A percentile compares a stretch with the other conserved stretches of the same genome.
These are phyloP conservation scores for Cryptus viduatorius DNA, from an alignment of 2,888 invertebrate species.

Conservation along the genomic window DNA sequence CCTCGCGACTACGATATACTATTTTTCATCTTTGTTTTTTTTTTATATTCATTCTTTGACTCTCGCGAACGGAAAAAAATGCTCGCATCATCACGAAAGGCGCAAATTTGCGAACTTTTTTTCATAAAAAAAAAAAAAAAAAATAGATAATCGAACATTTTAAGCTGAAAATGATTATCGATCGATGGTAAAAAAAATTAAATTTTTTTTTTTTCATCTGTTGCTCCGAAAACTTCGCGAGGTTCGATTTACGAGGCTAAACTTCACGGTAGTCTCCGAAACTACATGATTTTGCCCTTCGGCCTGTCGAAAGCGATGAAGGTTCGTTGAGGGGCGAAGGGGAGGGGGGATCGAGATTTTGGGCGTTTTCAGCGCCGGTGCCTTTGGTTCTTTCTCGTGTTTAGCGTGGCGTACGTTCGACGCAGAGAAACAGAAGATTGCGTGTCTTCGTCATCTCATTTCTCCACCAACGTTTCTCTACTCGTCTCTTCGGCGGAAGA, in stretches of 20 bases:
- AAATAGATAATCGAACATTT: too few species aligned
- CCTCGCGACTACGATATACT: background rate
- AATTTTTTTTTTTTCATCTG: background rate
- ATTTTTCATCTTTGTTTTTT: background rate
- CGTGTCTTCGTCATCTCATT: slow-evolving; percentile 44
- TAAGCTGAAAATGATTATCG: too few species aligned
- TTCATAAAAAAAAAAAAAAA: too few species aligned
- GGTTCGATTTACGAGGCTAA: too few species aligned
- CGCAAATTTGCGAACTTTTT: too few species aligned
- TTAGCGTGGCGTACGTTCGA: slow-evolving; percentile 42
- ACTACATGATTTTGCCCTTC: slow-evolving; percentile 6
- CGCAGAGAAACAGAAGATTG: slow-evolving; percentile 46
- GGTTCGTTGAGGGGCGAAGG: slow-evolving; percentile 3
- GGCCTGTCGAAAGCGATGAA: slow-evolving; percentile 40
- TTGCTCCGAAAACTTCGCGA: too few species aligned
- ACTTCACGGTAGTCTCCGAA: background rate
- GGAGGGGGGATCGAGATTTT: background rate
- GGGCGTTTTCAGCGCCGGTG: slow-evolving; percentile 28
- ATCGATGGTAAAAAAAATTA: too few species aligned
- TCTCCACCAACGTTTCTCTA: slow-evolving; percentile 26
- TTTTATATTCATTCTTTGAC: too few species aligned
- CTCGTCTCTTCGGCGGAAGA: slow-evolving; percentile 24
- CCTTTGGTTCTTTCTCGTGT: slow-evolving; percentile 38
- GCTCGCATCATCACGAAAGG: too few species aligned
- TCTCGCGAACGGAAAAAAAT: too few species aligned